Conservation (phyloP, 2,797 vertebrate genomes). For the Rhyacichthys aspro region DNA sequence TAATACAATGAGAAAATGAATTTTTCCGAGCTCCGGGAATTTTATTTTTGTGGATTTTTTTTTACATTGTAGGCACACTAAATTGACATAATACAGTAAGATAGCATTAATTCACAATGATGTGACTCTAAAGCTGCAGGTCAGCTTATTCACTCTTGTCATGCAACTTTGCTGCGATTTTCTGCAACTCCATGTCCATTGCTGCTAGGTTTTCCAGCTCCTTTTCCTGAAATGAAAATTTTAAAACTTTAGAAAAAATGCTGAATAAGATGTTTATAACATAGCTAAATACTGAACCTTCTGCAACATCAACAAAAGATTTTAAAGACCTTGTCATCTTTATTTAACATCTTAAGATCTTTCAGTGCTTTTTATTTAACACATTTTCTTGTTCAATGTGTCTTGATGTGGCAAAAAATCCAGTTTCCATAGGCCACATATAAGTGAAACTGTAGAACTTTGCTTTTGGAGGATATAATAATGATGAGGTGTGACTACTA, state of each 20-base stretch:
- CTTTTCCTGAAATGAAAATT: constrained; percentile 79
- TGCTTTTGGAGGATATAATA: constrained; percentile 39
- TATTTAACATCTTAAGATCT: no score
- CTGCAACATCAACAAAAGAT: not conserved
- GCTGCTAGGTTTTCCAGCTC: constrained; percentile 89
- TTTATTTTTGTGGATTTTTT: constrained; percentile 29
- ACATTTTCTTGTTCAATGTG: not conserved
- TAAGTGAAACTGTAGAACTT: no score
- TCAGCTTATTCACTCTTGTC: constrained; percentile 74
- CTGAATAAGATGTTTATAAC: not conserved
- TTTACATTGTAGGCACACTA: constrained; percentile 65
- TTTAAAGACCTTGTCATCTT: no score
- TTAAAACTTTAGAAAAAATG: not conserved
- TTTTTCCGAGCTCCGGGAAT: constrained; percentile 48
- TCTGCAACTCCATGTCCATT: constrained; percentile 92
- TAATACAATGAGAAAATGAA: constrained; percentile 52
- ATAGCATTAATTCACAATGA: constrained; percentile 13
- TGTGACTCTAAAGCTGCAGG: not conserved
- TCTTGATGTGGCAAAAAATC: no score
- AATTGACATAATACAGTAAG: constrained; percentile 38
- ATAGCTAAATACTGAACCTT: not conserved
- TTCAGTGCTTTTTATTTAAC: constrained; percentile 9
- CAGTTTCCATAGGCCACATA: no score
- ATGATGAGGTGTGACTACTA: constrained; percentile 32
- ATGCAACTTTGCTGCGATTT: constrained; percentile 87